Conservation (phyloP, 2,888 invertebrate species). For the Synanthedon tipuliformis region DNA sequence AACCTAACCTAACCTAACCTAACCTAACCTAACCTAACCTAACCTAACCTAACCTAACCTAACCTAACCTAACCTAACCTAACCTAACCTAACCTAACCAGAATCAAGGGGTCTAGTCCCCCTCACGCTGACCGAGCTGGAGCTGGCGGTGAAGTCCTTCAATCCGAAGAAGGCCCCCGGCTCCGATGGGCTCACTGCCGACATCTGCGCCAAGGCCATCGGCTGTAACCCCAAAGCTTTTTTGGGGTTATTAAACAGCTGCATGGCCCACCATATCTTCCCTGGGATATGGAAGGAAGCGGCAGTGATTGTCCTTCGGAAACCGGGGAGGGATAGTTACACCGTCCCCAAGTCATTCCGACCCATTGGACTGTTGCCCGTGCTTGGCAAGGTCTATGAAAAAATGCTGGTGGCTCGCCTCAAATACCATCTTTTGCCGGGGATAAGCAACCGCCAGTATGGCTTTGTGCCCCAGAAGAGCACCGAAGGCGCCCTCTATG, state of each 20-base stretch:
- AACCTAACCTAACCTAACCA: conserved; percentile 1
- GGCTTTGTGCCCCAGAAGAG: too few relatives aligned
- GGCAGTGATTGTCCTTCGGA: background rate
- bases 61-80: conserved; percentile 1
- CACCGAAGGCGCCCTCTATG: too few relatives aligned
- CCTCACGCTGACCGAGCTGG: background rate
- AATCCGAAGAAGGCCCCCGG: background rate
- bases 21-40: conserved; percentile 2
- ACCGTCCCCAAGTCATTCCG: too few relatives aligned
- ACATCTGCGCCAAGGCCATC: too few relatives aligned
- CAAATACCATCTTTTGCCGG: background rate
- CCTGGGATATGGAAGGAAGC: background rate
- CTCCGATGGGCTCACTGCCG: background rate
- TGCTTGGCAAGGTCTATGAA: background rate
- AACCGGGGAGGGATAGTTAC: background rate
- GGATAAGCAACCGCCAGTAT: too few relatives aligned
- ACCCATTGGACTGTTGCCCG: too few relatives aligned
- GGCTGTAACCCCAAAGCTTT: too few relatives aligned
- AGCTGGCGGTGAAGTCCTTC: background rate
- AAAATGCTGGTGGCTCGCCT: too few relatives aligned
- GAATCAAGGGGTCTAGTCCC: background rate
- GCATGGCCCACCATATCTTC: too few relatives aligned
- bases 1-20: conserved; percentile 6
- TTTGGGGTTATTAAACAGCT: too few relatives aligned
- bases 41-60: background rate